Evolutionary conservation across 2,888 invertebrate species (phyloP).

Genomic region (Opisthograptis luteolata): DNA sequence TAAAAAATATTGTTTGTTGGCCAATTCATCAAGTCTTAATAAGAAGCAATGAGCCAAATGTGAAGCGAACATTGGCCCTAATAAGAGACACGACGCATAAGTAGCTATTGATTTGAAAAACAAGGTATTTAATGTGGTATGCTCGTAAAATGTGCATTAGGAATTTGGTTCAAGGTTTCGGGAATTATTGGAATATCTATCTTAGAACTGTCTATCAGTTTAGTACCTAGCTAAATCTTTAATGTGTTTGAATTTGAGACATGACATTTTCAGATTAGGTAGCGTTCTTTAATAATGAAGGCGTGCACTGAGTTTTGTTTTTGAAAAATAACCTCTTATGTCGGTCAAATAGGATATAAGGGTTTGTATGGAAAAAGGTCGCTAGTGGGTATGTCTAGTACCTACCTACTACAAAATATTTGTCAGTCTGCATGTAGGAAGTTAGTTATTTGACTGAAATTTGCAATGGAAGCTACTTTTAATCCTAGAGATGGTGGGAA

Average conservation of each 20-base stretch:
- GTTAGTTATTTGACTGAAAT: background rate
- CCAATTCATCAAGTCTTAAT: constrained; percentile 25
- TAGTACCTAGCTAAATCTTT: too few species aligned
- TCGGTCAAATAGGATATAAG: too few species aligned
- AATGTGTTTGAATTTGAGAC: too few species aligned
- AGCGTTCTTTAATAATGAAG: too few species aligned
- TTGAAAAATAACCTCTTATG: too few species aligned
- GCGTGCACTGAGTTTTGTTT: too few species aligned
- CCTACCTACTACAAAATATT: too few species aligned
- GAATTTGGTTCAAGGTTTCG: constrained; percentile 17
- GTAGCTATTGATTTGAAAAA: constrained; percentile 23
- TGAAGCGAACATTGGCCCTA: constrained; percentile 37
- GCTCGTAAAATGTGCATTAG: constrained; percentile 5
- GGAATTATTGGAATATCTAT: background rate
- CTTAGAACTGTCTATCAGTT: background rate
- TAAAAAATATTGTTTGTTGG: constrained; percentile 7
- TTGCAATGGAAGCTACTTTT: background rate
- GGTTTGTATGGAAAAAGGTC: too few species aligned
- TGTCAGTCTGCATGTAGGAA: too few species aligned
- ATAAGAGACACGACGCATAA: constrained; percentile 29
- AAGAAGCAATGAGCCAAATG: constrained; percentile 29
- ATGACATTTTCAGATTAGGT: too few species aligned
- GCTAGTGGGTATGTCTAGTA: too few species aligned
- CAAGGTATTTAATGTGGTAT: constrained; percentile 8
- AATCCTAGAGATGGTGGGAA: too few species aligned